Evolutionary conservation across 2,888 invertebrate species (phyloP), one percentile per base, ranked within the genome.

Genomic region (Candidula unifasciata): DNA sequence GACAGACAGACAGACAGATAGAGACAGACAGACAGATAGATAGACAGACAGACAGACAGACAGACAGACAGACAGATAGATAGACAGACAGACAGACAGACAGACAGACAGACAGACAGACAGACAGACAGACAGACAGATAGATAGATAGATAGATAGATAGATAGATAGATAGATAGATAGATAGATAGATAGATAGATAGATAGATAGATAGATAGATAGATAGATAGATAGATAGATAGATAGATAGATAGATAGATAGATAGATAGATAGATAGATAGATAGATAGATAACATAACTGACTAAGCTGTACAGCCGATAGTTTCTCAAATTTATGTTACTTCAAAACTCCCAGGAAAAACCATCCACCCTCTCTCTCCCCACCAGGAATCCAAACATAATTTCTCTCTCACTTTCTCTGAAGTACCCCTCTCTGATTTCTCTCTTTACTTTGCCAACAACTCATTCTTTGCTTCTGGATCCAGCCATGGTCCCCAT

Each of bases 81-180:
- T 13, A 13, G 66, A 66, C 27, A 13, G 66, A 66, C n/a, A n/a
- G 66, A 66, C n/a, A 66, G 66, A 66, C n/a, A 66, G 66, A 66
- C n/a, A 66, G 66, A 66, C n/a, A 66, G 66, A 66, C n/a, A 66
- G 66, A 66, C n/a, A 66, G 66, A 66, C n/a, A 66, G 66, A 66
- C n/a, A 66, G 66, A 66, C n/a, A 66, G 66, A 66, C 3, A 66
- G 66, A 66, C 3, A 66, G 66, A 66, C 3, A 66, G 66, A 66
- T 66, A 66, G 66, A 66, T 66, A 66, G 66, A 66, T 66, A 66
- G 66, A 66, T 66, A 66, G 66, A 8, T 66, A 66, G 66, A 66
- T 66, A 66, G 66, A 66, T 66, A 66, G 66, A 66, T 66, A 66
- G 66, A 66, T 66, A 66, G 66, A 66, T 66, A 66, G 66, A 66